A percentile compares a stretch with the other conserved stretches of the same genome.
Evolutionary conservation across 2,113 vertebrate genomes (phyloP).

Genomic region (Burhinus bistriatus): DNA sequence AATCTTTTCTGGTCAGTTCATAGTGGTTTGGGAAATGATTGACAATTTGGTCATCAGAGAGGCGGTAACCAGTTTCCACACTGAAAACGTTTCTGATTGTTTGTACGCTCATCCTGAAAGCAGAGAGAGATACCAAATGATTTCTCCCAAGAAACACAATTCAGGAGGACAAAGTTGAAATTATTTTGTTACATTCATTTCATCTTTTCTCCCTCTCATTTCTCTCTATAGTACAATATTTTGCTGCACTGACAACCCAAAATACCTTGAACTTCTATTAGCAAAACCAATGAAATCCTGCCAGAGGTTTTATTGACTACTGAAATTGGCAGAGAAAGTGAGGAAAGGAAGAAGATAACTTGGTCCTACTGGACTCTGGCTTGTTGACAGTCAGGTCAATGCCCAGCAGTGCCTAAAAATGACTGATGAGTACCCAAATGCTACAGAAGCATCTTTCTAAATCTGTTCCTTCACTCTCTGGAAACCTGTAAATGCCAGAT

Average conservation of each 20-base stretch:
- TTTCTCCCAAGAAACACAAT: not conserved
- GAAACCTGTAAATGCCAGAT: not conserved
- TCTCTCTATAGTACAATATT: not conserved
- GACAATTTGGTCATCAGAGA: slow-evolving; percentile 95
- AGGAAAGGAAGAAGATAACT: not conserved
- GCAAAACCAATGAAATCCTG: not conserved
- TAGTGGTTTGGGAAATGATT: slow-evolving; percentile 99
- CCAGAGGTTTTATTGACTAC: not conserved
- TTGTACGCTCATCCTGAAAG: slow-evolving; percentile 94
- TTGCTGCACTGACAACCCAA: not conserved
- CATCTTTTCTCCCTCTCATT: not conserved
- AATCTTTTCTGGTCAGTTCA: slow-evolving; percentile 93
- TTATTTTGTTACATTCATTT: not conserved
- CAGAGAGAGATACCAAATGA: not conserved
- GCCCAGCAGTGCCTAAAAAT: not conserved
- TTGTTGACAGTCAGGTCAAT: not conserved
- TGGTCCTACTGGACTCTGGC: not conserved
- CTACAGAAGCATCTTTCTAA: not conserved
- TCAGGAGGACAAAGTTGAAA: not conserved
- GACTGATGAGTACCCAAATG: not conserved
- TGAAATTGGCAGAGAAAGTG: not conserved
- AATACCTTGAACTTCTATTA: not conserved
- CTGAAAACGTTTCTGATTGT: slow-evolving; percentile 96
- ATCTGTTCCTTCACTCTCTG: not conserved
- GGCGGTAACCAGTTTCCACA: slow-evolving; percentile 93